Evolutionary conservation across 2,113 vertebrate species (phyloP).

Genomic region (Origma solitaria): DNA sequence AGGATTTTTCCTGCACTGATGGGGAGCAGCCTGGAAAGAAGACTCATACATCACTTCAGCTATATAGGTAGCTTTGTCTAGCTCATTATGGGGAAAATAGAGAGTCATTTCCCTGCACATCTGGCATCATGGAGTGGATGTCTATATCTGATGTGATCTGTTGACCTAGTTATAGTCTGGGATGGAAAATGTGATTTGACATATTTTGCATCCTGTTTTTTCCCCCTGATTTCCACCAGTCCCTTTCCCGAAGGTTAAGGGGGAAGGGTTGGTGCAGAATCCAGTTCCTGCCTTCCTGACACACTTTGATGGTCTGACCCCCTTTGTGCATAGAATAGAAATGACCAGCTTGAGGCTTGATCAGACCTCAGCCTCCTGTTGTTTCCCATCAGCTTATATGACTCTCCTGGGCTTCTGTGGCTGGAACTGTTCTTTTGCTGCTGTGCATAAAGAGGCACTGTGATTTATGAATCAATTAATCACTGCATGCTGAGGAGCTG

Average conservation of each 20-base stretch:
- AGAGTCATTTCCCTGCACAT: not conserved
- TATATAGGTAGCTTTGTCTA: not conserved
- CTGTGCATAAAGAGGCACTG: conserved; percentile 26
- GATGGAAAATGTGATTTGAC: conserved; percentile 37
- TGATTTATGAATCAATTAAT: conserved; percentile 79
- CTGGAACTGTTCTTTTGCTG: conserved; percentile 26
- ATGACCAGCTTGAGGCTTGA: conserved; percentile 14
- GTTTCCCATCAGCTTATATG: conserved; percentile 36
- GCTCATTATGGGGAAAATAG: not conserved
- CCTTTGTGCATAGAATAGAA: conserved; percentile 2
- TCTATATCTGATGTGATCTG: conserved; percentile 39
- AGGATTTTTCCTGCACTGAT: not conserved
- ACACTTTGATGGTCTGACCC: conserved; percentile 4
- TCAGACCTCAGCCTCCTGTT: conserved; percentile 31
- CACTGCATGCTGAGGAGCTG: conserved; percentile 59
- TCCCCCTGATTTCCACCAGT: not conserved
- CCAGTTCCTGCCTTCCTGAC: not conserved
- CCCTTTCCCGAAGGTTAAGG: not conserved
- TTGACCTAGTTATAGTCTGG: conserved; percentile 41
- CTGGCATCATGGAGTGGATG: not conserved
- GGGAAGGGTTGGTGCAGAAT: not conserved
- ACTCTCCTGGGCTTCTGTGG: conserved; percentile 40
- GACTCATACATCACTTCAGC: not conserved
- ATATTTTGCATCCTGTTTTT: not conserved
- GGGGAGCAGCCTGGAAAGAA: not conserved